These are phyloP conservation scores for Eucera pruinosa DNA, from an alignment of 2,888 invertebrate species.

Conservation along the genomic window DNA sequence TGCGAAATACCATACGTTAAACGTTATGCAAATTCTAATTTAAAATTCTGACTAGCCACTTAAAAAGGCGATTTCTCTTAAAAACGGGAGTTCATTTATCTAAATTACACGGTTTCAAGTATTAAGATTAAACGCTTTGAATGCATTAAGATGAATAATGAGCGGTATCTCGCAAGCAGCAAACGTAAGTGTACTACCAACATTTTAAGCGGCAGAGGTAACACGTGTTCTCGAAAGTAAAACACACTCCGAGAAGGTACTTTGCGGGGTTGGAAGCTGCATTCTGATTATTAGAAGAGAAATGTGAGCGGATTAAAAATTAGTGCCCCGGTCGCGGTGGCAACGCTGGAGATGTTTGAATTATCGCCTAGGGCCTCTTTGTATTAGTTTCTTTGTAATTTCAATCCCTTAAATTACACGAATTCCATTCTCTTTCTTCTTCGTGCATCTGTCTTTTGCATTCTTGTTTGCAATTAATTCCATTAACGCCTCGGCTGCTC, in stretches of 20 bases:
- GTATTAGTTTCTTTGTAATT: not conserved
- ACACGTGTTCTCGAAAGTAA: conserved; percentile 25
- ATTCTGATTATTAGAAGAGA: not conserved
- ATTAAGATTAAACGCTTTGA: conserved; percentile 3
- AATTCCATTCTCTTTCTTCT: not conserved
- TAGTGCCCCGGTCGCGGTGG: conserved; percentile 2
- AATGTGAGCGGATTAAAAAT: conserved; percentile 38
- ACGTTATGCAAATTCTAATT: not conserved
- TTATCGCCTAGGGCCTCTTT: conserved; percentile 11
- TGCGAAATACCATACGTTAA: not conserved
- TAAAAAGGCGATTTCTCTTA: not conserved
- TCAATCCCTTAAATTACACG: conserved; percentile 43
- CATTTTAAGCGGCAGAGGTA: conserved; percentile 28
- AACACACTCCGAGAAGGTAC: conserved; percentile 13
- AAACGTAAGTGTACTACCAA: conserved; percentile 30
- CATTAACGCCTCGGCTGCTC: conserved; percentile 26
- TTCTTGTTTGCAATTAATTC: conserved; percentile 16
- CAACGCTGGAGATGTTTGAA: conserved; percentile 41
- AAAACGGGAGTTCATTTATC: not conserved
- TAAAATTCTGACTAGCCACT: not conserved
- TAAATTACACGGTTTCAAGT: not conserved
- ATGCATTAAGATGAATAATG: conserved; percentile 9
- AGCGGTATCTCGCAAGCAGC: conserved; percentile 1
- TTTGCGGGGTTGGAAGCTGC: not conserved
- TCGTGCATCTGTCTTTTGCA: not conserved